A percentile compares a stretch with the other conserved stretches of the same genome.
phyloP scores from a whole-genome alignment of 30 jellyfish, hydroid and myxozoan species.

The Aurelia aurita region DNA sequence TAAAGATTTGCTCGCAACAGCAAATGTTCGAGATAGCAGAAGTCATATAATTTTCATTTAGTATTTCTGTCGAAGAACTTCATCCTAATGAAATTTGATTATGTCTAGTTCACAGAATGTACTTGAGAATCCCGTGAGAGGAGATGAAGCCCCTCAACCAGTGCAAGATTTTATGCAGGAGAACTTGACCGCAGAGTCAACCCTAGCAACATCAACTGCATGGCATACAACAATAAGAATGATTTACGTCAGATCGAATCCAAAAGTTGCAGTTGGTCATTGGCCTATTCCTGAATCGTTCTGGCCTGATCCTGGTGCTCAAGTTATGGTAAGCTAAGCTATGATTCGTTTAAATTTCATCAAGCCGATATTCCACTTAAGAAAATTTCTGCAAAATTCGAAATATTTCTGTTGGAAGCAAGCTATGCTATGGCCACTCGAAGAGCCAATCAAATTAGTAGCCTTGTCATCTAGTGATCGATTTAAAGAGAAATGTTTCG shows the following conservation, averaged over 20 bases:
- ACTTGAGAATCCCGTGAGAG: slow-evolving; percentile 92
- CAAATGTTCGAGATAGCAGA: too few species aligned
- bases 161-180: slow-evolving; percentile 21
- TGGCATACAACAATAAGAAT: slow-evolving; percentile 93
- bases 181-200: slow-evolving; percentile 40
- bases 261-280: slow-evolving; percentile 94
- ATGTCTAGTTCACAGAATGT: slow-evolving; percentile 57
- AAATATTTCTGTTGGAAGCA: too few species aligned
- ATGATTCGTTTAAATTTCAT: not conserved
- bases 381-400: too few species aligned
- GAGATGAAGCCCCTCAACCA: slow-evolving; percentile 82
- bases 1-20: too few species aligned
- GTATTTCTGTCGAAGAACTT: not conserved
- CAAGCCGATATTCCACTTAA: too few species aligned
- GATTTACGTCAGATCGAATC: slow-evolving; percentile 91
- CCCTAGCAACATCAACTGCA: slow-evolving; percentile 76
- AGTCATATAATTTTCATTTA: too few species aligned
- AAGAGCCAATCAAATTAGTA: too few species aligned
- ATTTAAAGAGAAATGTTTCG: too few species aligned
- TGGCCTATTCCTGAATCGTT: slow-evolving; percentile 99
- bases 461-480: too few species aligned
- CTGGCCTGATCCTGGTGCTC: slow-evolving; percentile 98
- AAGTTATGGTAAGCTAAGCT: slow-evolving; percentile 76
- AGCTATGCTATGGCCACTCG: too few species aligned
- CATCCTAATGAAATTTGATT: not conserved